phyloP scores from a whole-genome alignment of 2,113 vertebrate genomes.

The Ochotona princeps region DNA sequence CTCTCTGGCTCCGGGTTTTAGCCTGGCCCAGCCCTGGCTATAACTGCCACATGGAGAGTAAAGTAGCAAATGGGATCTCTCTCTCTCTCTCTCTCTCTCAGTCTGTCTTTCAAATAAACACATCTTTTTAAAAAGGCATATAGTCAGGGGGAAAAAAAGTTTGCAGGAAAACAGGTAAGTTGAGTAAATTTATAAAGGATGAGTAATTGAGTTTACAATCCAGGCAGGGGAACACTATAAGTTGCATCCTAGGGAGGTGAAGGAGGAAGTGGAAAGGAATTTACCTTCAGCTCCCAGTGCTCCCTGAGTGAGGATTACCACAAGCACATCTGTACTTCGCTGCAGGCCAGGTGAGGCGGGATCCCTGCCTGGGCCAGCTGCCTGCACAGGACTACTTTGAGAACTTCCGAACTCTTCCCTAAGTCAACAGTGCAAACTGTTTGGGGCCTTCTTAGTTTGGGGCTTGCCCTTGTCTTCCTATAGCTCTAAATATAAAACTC shows the following conservation, averaged over 20 bases:
- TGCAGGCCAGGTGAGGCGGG: background rate
- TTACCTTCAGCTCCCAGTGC: background rate
- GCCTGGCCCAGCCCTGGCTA: too few relatives aligned
- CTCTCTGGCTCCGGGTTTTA: too few relatives aligned
- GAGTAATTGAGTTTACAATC: background rate
- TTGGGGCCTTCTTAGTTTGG: background rate
- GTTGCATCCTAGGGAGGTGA: background rate
- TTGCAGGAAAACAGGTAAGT: too few relatives aligned
- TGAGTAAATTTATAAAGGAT: background rate
- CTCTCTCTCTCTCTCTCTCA: too few relatives aligned
- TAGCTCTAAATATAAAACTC: background rate
- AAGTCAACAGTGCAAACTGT: background rate
- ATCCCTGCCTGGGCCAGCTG: background rate
- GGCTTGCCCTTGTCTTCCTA: background rate
- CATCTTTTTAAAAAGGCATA: too few relatives aligned
- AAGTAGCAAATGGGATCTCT: too few relatives aligned
- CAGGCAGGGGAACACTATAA: background rate
- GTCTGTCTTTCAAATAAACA: too few relatives aligned
- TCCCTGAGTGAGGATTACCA: too few relatives aligned
- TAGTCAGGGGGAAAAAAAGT: too few relatives aligned
- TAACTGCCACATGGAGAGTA: too few relatives aligned
- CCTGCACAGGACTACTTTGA: background rate
- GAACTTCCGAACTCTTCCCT: background rate
- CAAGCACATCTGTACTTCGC: rapidly evolving
- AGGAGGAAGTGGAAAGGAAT: background rate